Evolutionary conservation across 2,888 invertebrate species (phyloP).

Genomic region (Stramonita haemastoma): DNA sequence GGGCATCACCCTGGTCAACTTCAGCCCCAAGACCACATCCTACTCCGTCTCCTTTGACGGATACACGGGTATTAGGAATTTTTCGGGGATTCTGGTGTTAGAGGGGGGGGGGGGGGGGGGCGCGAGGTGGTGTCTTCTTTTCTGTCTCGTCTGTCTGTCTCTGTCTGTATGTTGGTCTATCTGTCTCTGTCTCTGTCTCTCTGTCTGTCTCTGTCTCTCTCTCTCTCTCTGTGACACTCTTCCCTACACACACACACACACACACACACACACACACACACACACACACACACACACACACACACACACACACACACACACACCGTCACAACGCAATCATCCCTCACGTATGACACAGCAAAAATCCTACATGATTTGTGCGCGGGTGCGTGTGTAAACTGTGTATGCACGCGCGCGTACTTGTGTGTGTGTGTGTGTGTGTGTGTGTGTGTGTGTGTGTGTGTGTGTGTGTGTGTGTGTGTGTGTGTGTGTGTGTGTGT

Average conservation of each 20-base stretch:
- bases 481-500: too few relatives aligned
- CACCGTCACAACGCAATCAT: too few relatives aligned
- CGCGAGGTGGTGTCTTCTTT: not conserved
- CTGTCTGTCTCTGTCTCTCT: not conserved
- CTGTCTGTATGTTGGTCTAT: not conserved
- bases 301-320: too few relatives aligned
- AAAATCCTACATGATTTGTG: too few relatives aligned
- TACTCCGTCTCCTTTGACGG: constrained; percentile 29
- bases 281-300: too few relatives aligned
- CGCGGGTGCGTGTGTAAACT: not conserved
- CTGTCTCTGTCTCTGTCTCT: not conserved
- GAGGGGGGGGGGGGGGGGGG: not conserved
- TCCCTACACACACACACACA: too few relatives aligned
- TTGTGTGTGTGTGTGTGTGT: not conserved
- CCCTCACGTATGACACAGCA: too few relatives aligned
- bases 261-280: too few relatives aligned
- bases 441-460: not conserved
- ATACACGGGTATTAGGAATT: constrained; percentile 1
- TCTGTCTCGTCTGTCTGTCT: not conserved
- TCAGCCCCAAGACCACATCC: not conserved
- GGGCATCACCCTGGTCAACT: not conserved
- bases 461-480: not conserved
- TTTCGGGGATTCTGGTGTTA: not conserved
- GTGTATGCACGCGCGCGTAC: not conserved
- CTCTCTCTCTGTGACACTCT: not conserved